Evolutionary conservation across 2,888 invertebrate genomes (phyloP).

Genomic region (Amorpha juglandis): DNA sequence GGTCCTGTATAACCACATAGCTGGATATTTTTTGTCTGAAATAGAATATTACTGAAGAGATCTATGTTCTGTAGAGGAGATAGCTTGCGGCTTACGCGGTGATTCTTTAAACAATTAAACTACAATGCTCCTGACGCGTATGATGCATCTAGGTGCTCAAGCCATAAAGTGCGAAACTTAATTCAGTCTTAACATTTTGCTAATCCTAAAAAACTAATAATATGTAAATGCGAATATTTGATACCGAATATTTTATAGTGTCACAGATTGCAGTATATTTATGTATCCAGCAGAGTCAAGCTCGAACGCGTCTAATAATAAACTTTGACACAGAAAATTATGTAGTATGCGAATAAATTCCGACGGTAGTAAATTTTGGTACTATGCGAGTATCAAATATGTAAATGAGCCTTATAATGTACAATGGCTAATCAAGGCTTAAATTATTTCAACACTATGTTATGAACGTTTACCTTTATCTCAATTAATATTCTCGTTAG

Average conservation of each 20-base stretch:
- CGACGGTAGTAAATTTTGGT: conserved; percentile 4
- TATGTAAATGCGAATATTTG: neutral
- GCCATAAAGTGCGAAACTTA: neutral
- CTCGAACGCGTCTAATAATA: conserved; percentile 10
- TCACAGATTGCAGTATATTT: conserved; percentile 5
- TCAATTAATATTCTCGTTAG: conserved; percentile 52
- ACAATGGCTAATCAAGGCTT: conserved; percentile 9
- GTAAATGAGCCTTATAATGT: neutral
- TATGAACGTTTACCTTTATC: conserved; percentile 36
- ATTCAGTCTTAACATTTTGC: neutral
- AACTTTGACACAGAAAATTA: conserved; percentile 24
- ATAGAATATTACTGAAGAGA: too few species aligned
- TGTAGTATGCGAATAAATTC: conserved; percentile 11
- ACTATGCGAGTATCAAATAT: neutral
- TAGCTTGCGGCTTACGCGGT: neutral
- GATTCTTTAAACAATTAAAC: neutral
- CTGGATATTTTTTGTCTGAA: too few species aligned
- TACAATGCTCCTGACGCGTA: too few species aligned
- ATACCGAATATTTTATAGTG: neutral
- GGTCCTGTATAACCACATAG: too few species aligned
- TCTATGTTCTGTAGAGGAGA: too few species aligned
- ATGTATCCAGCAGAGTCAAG: conserved; percentile 3
- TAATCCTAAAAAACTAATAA: neutral
- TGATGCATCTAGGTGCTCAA: too few species aligned
- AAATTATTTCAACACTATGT: conserved; percentile 8